Base-by-base conservation (phyloP, 2,113 vertebrate species). In the Perccottus glenii region DNA sequence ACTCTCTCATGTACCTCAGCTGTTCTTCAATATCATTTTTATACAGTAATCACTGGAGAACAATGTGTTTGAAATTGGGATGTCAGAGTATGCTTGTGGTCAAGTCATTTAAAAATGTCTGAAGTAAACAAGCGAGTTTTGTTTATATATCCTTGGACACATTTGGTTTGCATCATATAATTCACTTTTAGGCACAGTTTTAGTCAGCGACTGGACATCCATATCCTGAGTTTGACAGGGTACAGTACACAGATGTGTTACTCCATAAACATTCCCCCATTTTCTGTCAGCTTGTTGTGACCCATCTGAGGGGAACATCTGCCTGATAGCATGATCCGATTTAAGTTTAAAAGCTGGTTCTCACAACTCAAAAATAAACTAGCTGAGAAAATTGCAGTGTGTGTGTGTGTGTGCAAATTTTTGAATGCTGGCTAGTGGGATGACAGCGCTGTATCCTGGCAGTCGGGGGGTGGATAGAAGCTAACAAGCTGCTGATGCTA, bases 201-300 rank as follows among this genome's bases (percentile, higher is more conserved):
- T 64, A 46, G 60, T 71, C 69, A 49, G 40, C 40, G 61, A 49
- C 75, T 19, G 72, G 69, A 86, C 70, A 15, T 82, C 44, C 72
- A 70, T 76, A 84, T 89, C 83, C 85, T 78, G 70, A 53, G 35
- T 73, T 50, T 90, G 88, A 91, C 87, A 90, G 84, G 9, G 10
- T 78, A 82, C 79, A 67, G 85, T 89, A 91, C 86, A 90, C 90
- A 91, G 85, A 90, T 87, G 84, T 86, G 87, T 89, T 68, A 32
- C 82, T 73, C 64, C 70, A 63, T 83, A 89, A 89, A 88, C 84
- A 86, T 60, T 62, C 47, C 56, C 68, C 42, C 44, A 14, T 76
- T 46, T 36, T 69, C 64, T 19, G 58, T 64, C 64, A 60, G 66
- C 58, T 77, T 81, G 80, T 87, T 85, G 79, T 85, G 83, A 88